phyloP scores from a whole-genome alignment of 2,113 vertebrate genomes.

The Glaucidium brasilianum region DNA sequence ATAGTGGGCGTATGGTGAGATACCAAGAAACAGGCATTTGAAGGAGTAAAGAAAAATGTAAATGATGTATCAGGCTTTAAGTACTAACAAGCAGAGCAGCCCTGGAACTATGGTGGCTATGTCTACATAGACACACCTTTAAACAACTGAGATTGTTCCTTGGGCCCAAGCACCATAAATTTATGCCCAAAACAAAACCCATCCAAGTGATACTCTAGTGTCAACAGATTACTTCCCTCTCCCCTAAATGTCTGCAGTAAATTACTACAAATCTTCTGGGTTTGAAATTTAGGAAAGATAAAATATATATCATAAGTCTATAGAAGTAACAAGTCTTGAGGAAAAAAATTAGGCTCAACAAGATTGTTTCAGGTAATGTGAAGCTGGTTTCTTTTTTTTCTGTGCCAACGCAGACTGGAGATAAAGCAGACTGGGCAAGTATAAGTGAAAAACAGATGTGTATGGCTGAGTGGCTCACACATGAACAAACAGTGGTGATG shows the following conservation, averaged over 20 bases:
- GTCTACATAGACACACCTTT: constrained; percentile 16
- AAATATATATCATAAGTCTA: background rate
- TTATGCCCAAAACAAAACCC: background rate
- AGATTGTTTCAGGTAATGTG: background rate
- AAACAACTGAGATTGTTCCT: background rate
- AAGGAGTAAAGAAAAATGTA: constrained; percentile 64
- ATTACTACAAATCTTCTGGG: background rate
- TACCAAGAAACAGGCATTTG: constrained; percentile 43
- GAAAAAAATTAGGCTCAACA: background rate
- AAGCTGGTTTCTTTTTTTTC: background rate
- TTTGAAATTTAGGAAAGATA: background rate
- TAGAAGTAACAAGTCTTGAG: background rate
- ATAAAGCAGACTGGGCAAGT: background rate
- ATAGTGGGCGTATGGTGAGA: constrained; percentile 62
- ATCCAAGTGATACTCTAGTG: background rate
- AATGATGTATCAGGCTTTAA: constrained; percentile 26
- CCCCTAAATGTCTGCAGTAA: background rate
- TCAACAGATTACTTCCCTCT: background rate
- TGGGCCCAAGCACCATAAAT: background rate
- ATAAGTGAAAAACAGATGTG: background rate
- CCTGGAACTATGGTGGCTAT: constrained; percentile 19
- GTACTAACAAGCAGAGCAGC: background rate
- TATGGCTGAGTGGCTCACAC: background rate
- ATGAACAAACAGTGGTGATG: background rate
- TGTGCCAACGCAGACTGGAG: background rate